Evolutionary conservation across 2,888 invertebrate genomes (phyloP).

Genomic region (Nemoura dubitans): DNA sequence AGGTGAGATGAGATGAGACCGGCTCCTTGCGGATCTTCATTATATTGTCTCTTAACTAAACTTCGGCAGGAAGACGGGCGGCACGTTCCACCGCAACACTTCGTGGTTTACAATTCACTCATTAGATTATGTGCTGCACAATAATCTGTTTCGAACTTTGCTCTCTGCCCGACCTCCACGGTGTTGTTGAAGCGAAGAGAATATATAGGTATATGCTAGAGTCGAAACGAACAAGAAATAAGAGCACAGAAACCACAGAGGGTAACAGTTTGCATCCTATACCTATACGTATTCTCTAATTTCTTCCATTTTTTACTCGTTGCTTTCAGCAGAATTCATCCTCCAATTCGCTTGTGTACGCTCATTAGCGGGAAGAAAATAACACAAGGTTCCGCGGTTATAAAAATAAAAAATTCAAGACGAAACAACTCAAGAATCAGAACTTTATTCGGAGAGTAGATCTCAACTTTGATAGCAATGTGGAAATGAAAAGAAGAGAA

Average conservation of each 20-base stretch:
- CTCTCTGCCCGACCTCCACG: background rate
- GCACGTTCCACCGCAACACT: background rate
- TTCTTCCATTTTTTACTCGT: background rate
- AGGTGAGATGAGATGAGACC: background rate
- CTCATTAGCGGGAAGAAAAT: background rate
- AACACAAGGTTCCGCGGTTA: background rate
- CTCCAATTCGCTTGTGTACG: background rate
- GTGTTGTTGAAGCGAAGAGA: too few relatives aligned
- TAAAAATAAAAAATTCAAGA: background rate
- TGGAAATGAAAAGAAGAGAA: background rate
- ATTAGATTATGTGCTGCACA: background rate
- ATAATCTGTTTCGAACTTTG: slow-evolving; percentile 1
- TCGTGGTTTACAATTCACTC: slow-evolving; percentile 12
- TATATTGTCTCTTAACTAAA: background rate
- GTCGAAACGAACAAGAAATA: too few relatives aligned
- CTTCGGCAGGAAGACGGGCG: background rate
- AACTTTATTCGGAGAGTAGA: background rate
- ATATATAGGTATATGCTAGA: too few relatives aligned
- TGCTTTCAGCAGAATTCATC: background rate
- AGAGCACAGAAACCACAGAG: too few relatives aligned
- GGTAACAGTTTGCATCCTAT: too few relatives aligned
- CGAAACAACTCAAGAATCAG: background rate
- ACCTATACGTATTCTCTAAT: background rate
- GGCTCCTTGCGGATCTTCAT: background rate
- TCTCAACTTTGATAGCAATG: background rate